phyloP scores from a whole-genome alignment of 1,140 invertebrate species.

The Trypoxylus dichotomus region DNA sequence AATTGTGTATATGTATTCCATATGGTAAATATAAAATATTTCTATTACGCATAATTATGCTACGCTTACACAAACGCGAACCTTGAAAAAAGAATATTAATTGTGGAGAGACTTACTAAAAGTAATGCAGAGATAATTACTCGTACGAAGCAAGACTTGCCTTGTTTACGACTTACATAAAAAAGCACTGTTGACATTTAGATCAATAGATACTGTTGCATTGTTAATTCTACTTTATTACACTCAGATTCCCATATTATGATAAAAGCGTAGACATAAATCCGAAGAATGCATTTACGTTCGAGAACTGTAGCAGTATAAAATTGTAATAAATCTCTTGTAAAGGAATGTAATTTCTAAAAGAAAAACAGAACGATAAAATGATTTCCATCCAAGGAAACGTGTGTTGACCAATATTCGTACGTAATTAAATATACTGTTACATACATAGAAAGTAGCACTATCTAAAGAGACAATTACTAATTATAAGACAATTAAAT shows the following conservation, averaged over 20 bases:
- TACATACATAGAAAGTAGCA: not conserved
- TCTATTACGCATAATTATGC: not conserved
- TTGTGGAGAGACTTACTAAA: not conserved
- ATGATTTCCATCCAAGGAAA: too few species aligned
- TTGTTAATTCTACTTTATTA: not conserved
- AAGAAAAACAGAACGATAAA: not conserved
- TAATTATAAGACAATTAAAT: not conserved
- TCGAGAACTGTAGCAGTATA: too few species aligned
- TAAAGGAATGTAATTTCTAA: not conserved
- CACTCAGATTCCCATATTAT: not conserved
- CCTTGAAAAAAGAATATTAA: not conserved
- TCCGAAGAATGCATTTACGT: not conserved
- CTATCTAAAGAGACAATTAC: not conserved
- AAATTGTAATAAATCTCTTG: not conserved
- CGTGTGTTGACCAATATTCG: not conserved
- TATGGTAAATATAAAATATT: not conserved
- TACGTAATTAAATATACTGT: not conserved
- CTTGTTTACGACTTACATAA: not conserved
- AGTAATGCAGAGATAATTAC: not conserved
- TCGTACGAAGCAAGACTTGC: not conserved
- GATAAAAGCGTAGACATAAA: not conserved
- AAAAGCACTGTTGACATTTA: not conserved
- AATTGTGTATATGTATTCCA: not conserved
- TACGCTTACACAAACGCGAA: not conserved
- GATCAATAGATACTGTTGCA: not conserved